Percentiles rank a stretch among this genome's conserved stretches.
phyloP scores from a whole-genome alignment of 2,797 vertebrate genomes.

The Enteromius fasciolatus region DNA sequence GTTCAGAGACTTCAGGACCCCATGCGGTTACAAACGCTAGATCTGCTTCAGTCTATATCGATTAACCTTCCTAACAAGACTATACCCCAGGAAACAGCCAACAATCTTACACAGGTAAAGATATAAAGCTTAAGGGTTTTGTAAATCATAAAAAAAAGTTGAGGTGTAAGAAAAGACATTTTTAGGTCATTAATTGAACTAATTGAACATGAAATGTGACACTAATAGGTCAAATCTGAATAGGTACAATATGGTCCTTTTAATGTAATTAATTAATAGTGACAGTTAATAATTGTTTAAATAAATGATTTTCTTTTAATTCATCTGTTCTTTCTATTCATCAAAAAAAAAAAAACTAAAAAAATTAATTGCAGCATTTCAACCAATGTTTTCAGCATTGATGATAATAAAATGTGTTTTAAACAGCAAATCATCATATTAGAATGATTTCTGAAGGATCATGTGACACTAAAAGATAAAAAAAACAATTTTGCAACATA shows the following conservation, averaged over 20 bases:
- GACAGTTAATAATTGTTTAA: too few relatives aligned
- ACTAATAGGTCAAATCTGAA: too few relatives aligned
- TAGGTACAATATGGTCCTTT: not conserved
- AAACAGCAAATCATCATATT: not conserved
- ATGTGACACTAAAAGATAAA: not conserved
- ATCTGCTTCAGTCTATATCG: constrained; percentile 77
- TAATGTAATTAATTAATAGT: not conserved
- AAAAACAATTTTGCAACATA: too few relatives aligned
- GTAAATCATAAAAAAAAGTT: not conserved
- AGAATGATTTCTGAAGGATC: not conserved
- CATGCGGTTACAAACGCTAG: constrained; percentile 59
- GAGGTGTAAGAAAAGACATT: not conserved
- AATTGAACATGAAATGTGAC: too few relatives aligned
- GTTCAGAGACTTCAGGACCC: constrained; percentile 64
- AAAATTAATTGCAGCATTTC: not conserved
- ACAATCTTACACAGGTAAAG: constrained; percentile 87
- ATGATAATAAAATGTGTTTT: not conserved
- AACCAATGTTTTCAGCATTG: not conserved
- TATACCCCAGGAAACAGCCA: constrained; percentile 77
- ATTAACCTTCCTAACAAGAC: constrained; percentile 75
- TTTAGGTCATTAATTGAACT: not conserved
- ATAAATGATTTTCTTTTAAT: not conserved
- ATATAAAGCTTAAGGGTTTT: not conserved
- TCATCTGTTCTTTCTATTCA: not conserved
- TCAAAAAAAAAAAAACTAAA: not conserved